Percentiles rank a stretch among this genome's conserved stretches.
phyloP scores from a whole-genome alignment of 2,797 vertebrate genomes.

The Spheniscus humboldti region DNA sequence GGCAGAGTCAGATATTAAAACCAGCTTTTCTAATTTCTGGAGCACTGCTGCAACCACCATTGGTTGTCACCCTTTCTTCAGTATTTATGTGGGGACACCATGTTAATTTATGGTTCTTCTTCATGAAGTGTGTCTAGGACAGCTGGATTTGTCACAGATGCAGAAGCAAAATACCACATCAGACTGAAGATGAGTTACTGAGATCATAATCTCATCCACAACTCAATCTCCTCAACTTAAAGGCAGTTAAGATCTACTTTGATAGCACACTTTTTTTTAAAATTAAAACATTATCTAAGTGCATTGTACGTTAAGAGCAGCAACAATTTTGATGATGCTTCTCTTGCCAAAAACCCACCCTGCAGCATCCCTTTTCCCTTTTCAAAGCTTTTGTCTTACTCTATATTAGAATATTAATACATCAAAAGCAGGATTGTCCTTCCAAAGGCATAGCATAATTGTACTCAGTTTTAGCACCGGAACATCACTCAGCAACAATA shows the following conservation, averaged over 20 bases:
- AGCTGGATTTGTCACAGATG: background rate
- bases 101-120: background rate
- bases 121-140: background rate
- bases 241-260: background rate
- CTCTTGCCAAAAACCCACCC: background rate
- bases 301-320: background rate
- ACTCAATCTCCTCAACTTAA: background rate
- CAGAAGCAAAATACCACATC: background rate
- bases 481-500: background rate
- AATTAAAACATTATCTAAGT: background rate
- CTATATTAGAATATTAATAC: background rate
- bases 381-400: background rate
- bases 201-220: background rate
- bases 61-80: background rate
- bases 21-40: background rate
- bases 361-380: background rate
- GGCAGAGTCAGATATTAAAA: background rate
- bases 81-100: background rate
- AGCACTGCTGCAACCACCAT: background rate
- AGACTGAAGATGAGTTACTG: background rate
- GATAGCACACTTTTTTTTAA: background rate
- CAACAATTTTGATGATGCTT: background rate
- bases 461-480: background rate
- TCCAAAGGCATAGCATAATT: background rate
- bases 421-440: background rate